These are phyloP conservation scores for Fragum whitleyi DNA, from an alignment of 2,888 invertebrate genomes.

Conservation along the genomic window DNA sequence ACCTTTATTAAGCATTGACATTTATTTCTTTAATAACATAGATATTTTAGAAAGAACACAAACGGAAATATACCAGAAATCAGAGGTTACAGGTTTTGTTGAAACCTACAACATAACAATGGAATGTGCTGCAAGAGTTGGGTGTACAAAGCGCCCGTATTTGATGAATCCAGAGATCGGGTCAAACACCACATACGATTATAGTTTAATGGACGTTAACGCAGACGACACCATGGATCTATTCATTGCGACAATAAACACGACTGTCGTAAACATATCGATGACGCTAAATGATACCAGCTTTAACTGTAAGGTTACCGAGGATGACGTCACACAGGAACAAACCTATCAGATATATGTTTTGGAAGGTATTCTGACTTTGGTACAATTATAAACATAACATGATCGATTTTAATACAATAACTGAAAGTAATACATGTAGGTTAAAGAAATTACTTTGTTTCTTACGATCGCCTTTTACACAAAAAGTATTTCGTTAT, in stretches of 20 bases:
- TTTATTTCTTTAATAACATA: too few species aligned
- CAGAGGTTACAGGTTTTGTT: conserved; percentile 1
- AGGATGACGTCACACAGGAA: background rate
- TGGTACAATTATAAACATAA: too few species aligned
- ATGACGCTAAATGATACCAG: background rate
- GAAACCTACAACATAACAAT: background rate
- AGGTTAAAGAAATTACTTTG: too few species aligned
- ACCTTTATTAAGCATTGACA: too few species aligned
- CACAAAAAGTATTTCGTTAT: too few species aligned
- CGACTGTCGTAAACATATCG: background rate
- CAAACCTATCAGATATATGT: background rate
- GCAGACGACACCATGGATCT: background rate
- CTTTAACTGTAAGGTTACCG: background rate
- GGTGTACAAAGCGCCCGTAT: background rate
- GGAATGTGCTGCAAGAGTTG: background rate
- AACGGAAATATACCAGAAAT: background rate
- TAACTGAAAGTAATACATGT: too few species aligned
- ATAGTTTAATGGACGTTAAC: background rate
- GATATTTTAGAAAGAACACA: background rate
- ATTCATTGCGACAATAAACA: background rate
- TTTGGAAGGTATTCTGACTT: background rate
- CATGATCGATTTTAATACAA: background rate
- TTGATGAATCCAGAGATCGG: background rate
- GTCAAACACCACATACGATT: background rate
- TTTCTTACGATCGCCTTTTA: too few species aligned